These are phyloP conservation scores for Caiman crocodilus DNA, from an alignment of 2,797 vertebrate species.

Conservation along the genomic window DNA sequence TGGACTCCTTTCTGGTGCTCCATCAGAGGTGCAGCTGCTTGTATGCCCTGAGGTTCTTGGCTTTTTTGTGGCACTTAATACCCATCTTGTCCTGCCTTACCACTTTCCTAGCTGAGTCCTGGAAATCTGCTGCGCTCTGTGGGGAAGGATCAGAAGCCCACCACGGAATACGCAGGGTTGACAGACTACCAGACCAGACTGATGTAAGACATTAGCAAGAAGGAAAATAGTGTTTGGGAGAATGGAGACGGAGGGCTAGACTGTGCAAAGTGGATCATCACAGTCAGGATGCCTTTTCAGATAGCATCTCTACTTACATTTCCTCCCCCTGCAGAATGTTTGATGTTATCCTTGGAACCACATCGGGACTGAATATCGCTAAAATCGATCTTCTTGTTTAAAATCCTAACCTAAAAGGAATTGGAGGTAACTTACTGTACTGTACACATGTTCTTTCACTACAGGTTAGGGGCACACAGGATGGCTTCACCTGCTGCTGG, in stretches of 20 bases:
- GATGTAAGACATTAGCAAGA: slow-evolving; percentile 11
- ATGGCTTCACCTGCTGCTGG: neutral
- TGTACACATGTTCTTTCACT: slow-evolving; percentile 17
- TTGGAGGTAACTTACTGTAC: slow-evolving; percentile 79
- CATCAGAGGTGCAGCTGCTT: neutral
- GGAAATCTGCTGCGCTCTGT: slow-evolving; percentile 8
- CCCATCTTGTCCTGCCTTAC: neutral
- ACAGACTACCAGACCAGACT: slow-evolving; percentile 26
- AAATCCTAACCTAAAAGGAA: slow-evolving; percentile 90
- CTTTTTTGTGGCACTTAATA: neutral
- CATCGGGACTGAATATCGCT: slow-evolving; percentile 92
- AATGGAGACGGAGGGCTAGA: slow-evolving; percentile 34
- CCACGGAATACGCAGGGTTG: slow-evolving; percentile 24
- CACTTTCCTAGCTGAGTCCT: neutral
- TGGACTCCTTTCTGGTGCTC: neutral
- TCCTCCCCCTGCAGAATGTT: slow-evolving; percentile 91
- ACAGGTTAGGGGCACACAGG: neutral
- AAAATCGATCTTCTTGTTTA: slow-evolving; percentile 92
- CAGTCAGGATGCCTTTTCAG: slow-evolving; percentile 49
- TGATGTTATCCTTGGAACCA: slow-evolving; percentile 94
- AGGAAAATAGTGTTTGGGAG: slow-evolving; percentile 35
- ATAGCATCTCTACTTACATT: slow-evolving; percentile 87
- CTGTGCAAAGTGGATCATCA: slow-evolving; percentile 49
- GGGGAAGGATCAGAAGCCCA: slow-evolving; percentile 54
- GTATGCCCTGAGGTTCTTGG: neutral